These are phyloP conservation scores for Hirtodrosophila histrioides DNA, from an alignment of 2,888 invertebrate species.

Conservation along the genomic window DNA sequence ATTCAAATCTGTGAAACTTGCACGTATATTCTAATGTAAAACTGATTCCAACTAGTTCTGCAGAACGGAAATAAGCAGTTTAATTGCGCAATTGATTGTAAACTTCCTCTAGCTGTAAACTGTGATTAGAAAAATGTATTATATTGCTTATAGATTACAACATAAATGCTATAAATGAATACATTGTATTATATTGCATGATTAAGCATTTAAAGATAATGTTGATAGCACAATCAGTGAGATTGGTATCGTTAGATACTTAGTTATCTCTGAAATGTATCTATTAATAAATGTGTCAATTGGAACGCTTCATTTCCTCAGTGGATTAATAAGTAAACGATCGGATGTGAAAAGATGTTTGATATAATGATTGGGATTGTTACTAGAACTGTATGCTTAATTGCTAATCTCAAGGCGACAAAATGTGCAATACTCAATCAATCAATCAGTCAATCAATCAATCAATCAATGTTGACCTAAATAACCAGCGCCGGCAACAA, in stretches of 20 bases:
- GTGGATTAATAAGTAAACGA: background rate
- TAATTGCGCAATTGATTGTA: constrained; percentile 26
- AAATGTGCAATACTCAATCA: constrained; percentile 26
- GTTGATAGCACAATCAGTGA: constrained; percentile 21
- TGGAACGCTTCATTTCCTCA: background rate
- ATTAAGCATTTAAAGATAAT: constrained; percentile 11
- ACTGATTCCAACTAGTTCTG: constrained; percentile 4
- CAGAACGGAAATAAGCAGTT: constrained; percentile 38
- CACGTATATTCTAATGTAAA: background rate
- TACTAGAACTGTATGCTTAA: background rate
- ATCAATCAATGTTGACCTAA: constrained; percentile 62
- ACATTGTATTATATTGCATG: constrained; percentile 3
- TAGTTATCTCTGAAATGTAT: constrained; percentile 5
- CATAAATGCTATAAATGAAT: constrained; percentile 8
- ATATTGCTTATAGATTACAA: background rate
- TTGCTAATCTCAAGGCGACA: constrained; percentile 24
- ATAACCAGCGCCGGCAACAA: constrained; percentile 39
- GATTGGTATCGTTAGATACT: constrained; percentile 13
- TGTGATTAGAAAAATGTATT: constrained; percentile 5
- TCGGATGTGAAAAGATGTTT: background rate
- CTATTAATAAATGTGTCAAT: constrained; percentile 3
- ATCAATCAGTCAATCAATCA: constrained; percentile 20
- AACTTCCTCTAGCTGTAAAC: constrained; percentile 31
- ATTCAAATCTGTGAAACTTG: background rate
- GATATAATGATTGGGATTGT: too few species aligned